Evolutionary conservation across 2,113 vertebrate species (phyloP).

Genomic region (Aviceda subcristata): DNA sequence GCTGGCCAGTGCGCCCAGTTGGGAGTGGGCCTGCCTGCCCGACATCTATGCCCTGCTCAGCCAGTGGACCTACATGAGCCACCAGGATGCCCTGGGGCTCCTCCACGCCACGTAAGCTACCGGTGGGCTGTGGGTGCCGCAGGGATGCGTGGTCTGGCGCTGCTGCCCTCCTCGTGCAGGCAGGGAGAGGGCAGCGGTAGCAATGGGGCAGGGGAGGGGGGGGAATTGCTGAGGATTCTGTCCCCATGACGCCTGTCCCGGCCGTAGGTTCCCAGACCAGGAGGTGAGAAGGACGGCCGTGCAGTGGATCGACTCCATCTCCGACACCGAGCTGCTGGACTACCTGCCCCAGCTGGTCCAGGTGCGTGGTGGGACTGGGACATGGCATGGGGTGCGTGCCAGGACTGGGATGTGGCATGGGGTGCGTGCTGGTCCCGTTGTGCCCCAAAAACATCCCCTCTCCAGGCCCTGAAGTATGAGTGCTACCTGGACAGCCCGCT

Average conservation of each 20-base stretch:
- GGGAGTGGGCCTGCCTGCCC: slow-evolving; percentile 94
- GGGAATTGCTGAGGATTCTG: neutral
- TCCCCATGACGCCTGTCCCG: accelerated
- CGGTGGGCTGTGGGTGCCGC: accelerated
- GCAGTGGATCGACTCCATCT: slow-evolving; percentile 94
- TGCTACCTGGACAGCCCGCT: slow-evolving; percentile 97
- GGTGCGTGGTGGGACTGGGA: slow-evolving; percentile 59
- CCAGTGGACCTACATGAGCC: slow-evolving; percentile 90
- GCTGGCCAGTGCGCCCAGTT: slow-evolving; percentile 92
- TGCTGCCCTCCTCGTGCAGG: neutral
- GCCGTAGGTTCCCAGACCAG: slow-evolving; percentile 90
- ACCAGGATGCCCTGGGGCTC: slow-evolving; percentile 92
- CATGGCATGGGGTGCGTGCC: neutral
- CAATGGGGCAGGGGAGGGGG: neutral
- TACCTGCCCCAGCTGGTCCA: slow-evolving; percentile 96
- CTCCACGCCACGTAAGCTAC: slow-evolving; percentile 88
- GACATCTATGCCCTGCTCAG: slow-evolving; percentile 92
- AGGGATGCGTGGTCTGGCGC: accelerated
- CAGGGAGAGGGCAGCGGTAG: neutral
- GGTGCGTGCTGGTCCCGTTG: accelerated
- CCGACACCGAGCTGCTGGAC: slow-evolving; percentile 89
- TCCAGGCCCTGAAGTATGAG: slow-evolving; percentile 94
- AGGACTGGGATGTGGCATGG: accelerated
- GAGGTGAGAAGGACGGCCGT: slow-evolving; percentile 92
- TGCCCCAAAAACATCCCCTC: neutral